Evolutionary conservation across 2,113 vertebrate species (phyloP).

Genomic region (Ifrita kowaldi): DNA sequence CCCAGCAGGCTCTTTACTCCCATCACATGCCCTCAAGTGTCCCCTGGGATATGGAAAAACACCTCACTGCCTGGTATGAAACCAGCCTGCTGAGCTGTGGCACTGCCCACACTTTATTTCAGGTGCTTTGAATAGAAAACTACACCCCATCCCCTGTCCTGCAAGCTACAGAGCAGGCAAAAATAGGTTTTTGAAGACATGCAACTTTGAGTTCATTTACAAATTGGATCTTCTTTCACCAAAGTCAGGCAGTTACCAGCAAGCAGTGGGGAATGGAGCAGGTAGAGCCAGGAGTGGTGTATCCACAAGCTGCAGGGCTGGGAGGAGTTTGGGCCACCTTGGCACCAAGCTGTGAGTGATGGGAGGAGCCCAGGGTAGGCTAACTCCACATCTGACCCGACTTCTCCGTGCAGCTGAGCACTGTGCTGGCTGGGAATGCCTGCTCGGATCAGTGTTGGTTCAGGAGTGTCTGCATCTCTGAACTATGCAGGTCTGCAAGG

Average conservation of each 20-base stretch:
- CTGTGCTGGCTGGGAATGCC: not conserved
- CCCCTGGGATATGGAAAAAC: not conserved
- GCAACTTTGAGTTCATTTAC: not conserved
- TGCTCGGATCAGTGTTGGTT: fast-evolving
- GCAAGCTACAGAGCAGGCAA: not conserved
- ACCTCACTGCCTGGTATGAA: not conserved
- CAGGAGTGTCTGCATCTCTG: not conserved
- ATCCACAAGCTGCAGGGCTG: not conserved
- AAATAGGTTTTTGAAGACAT: not conserved
- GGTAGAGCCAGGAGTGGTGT: not conserved
- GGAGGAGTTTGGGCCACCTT: not conserved
- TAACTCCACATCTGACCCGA: not conserved
- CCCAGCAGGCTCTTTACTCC: not conserved
- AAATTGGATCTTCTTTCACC: not conserved
- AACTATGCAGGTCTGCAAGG: not conserved
- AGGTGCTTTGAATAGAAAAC: not conserved
- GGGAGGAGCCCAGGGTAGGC: not conserved
- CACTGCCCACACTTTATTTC: not conserved
- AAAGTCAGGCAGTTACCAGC: not conserved
- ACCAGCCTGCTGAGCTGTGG: not conserved
- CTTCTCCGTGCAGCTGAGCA: not conserved
- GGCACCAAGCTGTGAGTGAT: fast-evolving
- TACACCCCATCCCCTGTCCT: fast-evolving
- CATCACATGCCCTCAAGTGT: not conserved
- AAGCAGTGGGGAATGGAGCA: not conserved